phyloP scores from a whole-genome alignment of 2,113 vertebrate genomes.

The Mionectes macconnelli region DNA sequence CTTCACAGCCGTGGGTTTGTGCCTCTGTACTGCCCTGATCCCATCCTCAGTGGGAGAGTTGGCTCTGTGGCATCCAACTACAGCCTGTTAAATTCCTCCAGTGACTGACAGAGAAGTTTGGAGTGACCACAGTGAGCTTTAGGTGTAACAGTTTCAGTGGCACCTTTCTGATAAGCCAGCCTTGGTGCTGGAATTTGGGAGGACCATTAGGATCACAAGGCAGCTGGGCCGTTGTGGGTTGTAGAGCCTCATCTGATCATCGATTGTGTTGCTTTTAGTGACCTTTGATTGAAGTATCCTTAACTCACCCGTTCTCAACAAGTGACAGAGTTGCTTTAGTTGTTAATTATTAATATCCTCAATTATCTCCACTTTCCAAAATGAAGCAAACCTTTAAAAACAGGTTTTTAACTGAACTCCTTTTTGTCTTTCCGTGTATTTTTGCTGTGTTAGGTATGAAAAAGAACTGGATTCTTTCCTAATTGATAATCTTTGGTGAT shows the following conservation, averaged over 20 bases:
- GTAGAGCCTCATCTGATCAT: background rate
- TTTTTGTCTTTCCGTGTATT: background rate
- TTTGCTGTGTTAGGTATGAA: background rate
- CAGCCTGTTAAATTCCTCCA: background rate
- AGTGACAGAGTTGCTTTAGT: background rate
- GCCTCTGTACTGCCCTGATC: rapidly evolving
- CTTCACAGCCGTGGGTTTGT: background rate
- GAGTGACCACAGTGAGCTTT: rapidly evolving
- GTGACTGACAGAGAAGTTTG: background rate
- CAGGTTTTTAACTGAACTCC: background rate
- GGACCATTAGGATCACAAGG: background rate
- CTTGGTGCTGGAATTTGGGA: background rate
- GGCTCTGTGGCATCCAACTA: rapidly evolving
- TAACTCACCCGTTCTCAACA: background rate
- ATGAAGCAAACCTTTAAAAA: background rate
- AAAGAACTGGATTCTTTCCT: background rate
- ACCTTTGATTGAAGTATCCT: background rate
- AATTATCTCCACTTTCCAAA: background rate
- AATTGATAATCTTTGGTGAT: background rate
- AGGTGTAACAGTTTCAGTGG: rapidly evolving
- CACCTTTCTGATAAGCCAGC: background rate
- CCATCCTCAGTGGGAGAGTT: background rate
- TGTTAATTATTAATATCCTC: background rate
- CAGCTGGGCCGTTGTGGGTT: background rate
- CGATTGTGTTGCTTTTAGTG: background rate